These are phyloP conservation scores for Microcebus griseorufus DNA, from an alignment of 2,113 vertebrate species.

Conservation along the genomic window DNA sequence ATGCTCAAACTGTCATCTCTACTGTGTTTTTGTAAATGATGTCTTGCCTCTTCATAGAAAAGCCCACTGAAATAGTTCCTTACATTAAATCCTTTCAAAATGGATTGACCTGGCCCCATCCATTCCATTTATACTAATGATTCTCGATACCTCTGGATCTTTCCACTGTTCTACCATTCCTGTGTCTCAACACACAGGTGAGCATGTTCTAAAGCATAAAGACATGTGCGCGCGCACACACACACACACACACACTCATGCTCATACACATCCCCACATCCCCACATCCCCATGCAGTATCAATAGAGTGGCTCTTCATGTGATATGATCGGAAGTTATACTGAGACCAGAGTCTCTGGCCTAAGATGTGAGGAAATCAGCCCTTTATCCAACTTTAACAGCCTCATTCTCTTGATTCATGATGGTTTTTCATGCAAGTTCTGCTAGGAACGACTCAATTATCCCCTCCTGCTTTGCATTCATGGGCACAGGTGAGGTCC, in stretches of 20 bases:
- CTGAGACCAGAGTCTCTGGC: background rate
- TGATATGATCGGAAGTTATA: background rate
- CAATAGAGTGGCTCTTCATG: background rate
- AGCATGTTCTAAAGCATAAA: background rate
- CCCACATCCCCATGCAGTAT: background rate
- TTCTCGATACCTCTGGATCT: background rate
- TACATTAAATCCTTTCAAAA: background rate
- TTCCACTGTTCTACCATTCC: background rate
- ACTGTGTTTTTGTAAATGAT: slow-evolving; percentile 6
- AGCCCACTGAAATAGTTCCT: background rate
- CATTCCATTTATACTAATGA: background rate
- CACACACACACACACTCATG: background rate
- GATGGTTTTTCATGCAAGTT: background rate
- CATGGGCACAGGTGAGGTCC: background rate
- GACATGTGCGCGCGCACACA: background rate
- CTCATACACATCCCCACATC: background rate
- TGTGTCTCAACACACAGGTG: background rate
- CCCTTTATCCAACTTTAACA: slow-evolving; percentile 22
- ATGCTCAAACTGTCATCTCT: background rate
- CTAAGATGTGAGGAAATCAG: slow-evolving; percentile 14
- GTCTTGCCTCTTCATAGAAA: background rate
- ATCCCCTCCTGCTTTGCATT: background rate
- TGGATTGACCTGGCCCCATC: background rate
- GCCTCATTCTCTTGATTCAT: slow-evolving; percentile 11
- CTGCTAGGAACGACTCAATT: background rate